These are phyloP conservation scores for Ypsolopha sequella DNA, from an alignment of 2,888 invertebrate species.

Conservation along the genomic window DNA sequence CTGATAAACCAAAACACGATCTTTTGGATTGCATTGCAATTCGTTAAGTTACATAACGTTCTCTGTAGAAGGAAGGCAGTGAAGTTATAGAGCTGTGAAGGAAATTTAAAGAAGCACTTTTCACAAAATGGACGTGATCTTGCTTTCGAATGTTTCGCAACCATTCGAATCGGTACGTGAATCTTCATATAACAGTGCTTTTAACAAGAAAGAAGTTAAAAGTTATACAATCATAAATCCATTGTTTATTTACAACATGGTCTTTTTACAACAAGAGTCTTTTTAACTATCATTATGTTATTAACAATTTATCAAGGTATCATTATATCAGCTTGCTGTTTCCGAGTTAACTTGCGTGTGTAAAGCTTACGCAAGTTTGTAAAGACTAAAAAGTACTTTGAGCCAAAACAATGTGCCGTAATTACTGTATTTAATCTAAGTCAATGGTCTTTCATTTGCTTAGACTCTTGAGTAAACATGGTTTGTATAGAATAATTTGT, in stretches of 20 bases:
- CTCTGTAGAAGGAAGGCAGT: not conserved
- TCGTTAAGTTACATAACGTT: not conserved
- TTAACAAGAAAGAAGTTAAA: not conserved
- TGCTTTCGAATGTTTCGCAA: not conserved
- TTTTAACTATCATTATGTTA: not conserved
- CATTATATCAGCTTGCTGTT: not conserved
- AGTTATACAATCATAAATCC: not conserved
- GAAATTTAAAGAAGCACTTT: not conserved
- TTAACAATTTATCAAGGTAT: not conserved
- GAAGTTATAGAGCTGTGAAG: not conserved
- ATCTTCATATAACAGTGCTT: not conserved
- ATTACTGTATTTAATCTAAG: too few relatives aligned
- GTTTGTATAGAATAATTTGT: too few relatives aligned
- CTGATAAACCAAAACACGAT: not conserved
- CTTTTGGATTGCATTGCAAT: not conserved
- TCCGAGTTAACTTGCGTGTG: too few relatives aligned
- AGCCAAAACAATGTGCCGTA: too few relatives aligned
- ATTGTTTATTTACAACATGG: not conserved
- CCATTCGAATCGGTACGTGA: not conserved
- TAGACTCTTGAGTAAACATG: too few relatives aligned
- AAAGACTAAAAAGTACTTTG: too few relatives aligned
- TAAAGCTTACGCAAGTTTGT: too few relatives aligned
- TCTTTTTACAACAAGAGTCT: not conserved
- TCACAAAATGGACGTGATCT: constrained; percentile 8
- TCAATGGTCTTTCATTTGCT: too few relatives aligned